Evolutionary conservation across 1,140 invertebrate species (phyloP).

Genomic region (Orussus abietinus): DNA sequence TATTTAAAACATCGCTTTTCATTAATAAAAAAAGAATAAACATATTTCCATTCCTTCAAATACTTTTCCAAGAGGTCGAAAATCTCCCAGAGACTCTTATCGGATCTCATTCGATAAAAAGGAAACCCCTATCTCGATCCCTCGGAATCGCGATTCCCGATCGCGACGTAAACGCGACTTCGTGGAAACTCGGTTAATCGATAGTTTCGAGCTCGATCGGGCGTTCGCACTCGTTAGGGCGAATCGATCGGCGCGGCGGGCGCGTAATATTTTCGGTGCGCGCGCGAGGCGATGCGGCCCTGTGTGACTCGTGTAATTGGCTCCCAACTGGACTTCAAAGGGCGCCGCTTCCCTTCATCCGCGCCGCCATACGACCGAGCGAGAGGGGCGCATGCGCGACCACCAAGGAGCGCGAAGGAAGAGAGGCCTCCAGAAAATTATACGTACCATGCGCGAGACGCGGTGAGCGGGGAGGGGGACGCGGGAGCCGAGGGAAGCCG

Average conservation of each 20-base stretch:
- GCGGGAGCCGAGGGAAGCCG: slow-evolving; percentile 10
- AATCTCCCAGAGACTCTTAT: no score
- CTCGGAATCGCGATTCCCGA: no score
- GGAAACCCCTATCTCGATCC: no score
- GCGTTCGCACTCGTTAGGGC: no score
- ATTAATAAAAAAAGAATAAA: no score
- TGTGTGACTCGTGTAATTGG: slow-evolving; percentile 57
- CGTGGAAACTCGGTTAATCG: no score
- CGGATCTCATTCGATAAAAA: no score
- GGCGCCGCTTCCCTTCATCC: slow-evolving; percentile 53
- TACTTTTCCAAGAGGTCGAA: no score
- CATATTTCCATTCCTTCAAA: no score
- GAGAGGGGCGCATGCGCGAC: slow-evolving; percentile 8
- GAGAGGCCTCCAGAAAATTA: slow-evolving; percentile 32
- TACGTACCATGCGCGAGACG: slow-evolving; percentile 27
- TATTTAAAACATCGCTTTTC: no score
- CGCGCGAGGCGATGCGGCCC: slow-evolving; percentile 41
- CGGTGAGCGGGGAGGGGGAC: slow-evolving; percentile 6
- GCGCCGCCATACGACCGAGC: slow-evolving; percentile 45
- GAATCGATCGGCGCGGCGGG: slow-evolving; percentile 41
- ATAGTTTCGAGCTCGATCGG: no score
- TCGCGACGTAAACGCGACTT: no score
- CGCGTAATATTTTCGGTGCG: slow-evolving; percentile 39
- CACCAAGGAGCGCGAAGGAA: slow-evolving; percentile 21
- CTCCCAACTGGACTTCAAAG: slow-evolving; percentile 56